Percentiles rank a stretch among this genome's conserved stretches.
phyloP scores from a whole-genome alignment of 2,113 vertebrate genomes.

The Labeo catla region DNA sequence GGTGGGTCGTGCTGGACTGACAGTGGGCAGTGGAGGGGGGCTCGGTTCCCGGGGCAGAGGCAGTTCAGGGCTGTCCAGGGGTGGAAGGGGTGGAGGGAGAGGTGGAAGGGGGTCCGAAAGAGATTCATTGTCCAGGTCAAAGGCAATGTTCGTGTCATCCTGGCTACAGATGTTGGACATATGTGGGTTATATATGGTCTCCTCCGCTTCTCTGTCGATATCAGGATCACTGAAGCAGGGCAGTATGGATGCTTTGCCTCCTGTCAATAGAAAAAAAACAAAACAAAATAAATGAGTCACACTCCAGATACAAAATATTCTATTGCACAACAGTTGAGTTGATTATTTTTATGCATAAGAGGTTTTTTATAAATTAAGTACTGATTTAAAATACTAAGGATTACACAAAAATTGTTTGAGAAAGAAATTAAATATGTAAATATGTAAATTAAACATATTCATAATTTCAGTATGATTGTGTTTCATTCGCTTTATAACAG shows the following conservation, averaged over 20 bases:
- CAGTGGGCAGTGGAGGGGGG: neutral
- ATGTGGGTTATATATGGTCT: constrained; percentile 50
- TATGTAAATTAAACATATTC: too few relatives aligned
- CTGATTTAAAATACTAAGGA: too few relatives aligned
- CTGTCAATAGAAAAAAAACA: constrained; percentile 57
- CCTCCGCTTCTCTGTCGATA: neutral
- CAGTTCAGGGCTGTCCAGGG: constrained; percentile 52
- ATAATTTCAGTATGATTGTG: too few relatives aligned
- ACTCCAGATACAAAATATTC: neutral
- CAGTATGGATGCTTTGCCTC: constrained; percentile 58
- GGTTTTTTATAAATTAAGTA: too few relatives aligned
- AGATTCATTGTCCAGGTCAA: constrained; percentile 47
- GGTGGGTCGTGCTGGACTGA: constrained; percentile 68
- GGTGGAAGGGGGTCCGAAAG: constrained; percentile 45
- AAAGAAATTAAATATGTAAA: too few relatives aligned
- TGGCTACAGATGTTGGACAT: constrained; percentile 14
- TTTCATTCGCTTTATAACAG: too few relatives aligned
- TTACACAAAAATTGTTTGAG: too few relatives aligned
- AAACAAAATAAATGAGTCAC: neutral
- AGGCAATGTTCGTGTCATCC: constrained; percentile 46
- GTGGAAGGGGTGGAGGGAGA: neutral
- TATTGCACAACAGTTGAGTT: too few relatives aligned
- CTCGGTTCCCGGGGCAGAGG: constrained; percentile 57
- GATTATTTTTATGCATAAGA: too few relatives aligned
- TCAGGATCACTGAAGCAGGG: constrained; percentile 26